Base-by-base conservation (phyloP, 2,113 vertebrate species). In the Chionomys nivalis region DNA sequence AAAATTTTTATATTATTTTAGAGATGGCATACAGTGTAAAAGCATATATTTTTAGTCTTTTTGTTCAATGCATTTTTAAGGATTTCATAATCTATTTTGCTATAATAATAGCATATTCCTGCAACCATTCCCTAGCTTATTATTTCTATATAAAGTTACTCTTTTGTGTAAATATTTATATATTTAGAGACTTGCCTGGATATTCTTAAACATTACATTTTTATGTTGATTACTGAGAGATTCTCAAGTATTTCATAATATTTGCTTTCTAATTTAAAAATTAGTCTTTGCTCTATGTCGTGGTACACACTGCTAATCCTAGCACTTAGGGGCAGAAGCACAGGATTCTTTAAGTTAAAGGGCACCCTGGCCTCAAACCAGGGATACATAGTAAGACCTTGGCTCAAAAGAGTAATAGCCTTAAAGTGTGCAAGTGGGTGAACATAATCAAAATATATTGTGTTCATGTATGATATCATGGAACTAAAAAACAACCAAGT, bases 31-130 rank as follows among this genome's bases (percentile, higher is more conserved):
- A 91, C 58, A 70, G 63, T 77, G 68, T 42, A 58, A 42, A 52
- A 95, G 91, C 93, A 39, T 93, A 1, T 47, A 89, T 95, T 97
- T 92, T 97, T 82, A 90, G 17, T 90, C 61, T 90, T 87, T 94
- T 52, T 52, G 1, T 70, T 17, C 39, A 83, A 58, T 87, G 91
- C 90, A 93, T 87, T 83, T 36, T 44, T 39, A 77, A n/a, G 81
- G 72, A 90, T 87, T 86, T 94, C n/a, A 12, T 81, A 23, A 85
- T 70, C 39, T 94, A 63, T 94, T 44, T 94, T 10, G 83, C 49
- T 93, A 77, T 28, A 58, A 33, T 21, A 96, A 81, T 36, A 91
- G 33, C 76, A 94, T 52, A 14, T 36, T 58, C 36, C 36, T n/a
- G 52, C n/a, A 52, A 58, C 36, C 21, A 93, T 47, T 89, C 61